Conservation (phyloP, 2,113 vertebrate species). For the Prietella phreatophila region DNA sequence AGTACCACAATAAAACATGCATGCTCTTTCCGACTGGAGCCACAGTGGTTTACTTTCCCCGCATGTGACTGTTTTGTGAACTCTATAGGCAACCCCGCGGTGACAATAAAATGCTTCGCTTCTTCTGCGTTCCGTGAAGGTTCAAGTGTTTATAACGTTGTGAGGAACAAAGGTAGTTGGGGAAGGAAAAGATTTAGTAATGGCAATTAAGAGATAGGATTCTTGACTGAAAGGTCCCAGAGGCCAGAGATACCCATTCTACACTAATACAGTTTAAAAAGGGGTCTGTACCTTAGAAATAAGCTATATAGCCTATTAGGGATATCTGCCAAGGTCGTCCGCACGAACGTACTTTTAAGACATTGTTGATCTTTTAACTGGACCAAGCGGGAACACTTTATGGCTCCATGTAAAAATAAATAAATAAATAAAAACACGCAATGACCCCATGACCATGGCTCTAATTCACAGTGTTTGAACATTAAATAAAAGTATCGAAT, state of each 20-base stretch:
- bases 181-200: constrained; percentile 73
- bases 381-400: constrained; percentile 28
- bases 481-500: constrained; percentile 16
- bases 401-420: background rate
- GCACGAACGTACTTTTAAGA: constrained; percentile 12
- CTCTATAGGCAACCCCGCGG: constrained; percentile 66
- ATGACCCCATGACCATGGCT: constrained; percentile 7
- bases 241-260: constrained; percentile 62
- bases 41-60: constrained; percentile 65
- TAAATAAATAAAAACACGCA: background rate
- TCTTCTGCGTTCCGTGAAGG: constrained; percentile 69
- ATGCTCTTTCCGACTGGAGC: constrained; percentile 28
- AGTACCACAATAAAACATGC: background rate
- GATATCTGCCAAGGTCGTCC: constrained; percentile 4
- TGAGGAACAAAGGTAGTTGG: constrained; percentile 60
- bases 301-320: constrained; percentile 22
- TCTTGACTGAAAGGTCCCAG: constrained; percentile 69
- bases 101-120: constrained; percentile 78
- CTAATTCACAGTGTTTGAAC: constrained; percentile 23
- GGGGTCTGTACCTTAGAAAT: background rate
- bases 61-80: constrained; percentile 72
- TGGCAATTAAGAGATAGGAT: constrained; percentile 68
- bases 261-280: constrained; percentile 6
- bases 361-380: constrained; percentile 21
- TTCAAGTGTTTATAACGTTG: constrained; percentile 70